phyloP scores from a whole-genome alignment of 2,113 vertebrate species.

The Onychostoma macrolepis region DNA sequence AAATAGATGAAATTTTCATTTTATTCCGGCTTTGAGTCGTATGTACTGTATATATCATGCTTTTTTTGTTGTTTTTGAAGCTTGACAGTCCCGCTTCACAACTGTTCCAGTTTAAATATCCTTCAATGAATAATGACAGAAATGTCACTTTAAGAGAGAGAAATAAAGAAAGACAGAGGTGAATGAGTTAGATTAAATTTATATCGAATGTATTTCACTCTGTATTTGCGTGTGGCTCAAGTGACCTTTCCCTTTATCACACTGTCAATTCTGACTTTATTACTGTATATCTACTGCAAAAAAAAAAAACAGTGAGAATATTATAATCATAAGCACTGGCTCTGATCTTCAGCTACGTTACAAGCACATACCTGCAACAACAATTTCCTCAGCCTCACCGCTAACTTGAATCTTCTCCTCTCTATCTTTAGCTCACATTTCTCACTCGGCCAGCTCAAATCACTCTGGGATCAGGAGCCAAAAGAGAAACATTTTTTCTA shows the following conservation, averaged over 20 bases:
- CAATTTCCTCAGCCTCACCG: background rate
- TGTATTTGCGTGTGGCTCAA: constrained; percentile 14
- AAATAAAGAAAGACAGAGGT: background rate
- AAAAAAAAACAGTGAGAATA: background rate
- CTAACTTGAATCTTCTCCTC: background rate
- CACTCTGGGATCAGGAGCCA: background rate
- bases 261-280: constrained; percentile 21
- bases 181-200: background rate
- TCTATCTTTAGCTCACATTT: constrained; percentile 6
- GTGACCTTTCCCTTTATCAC: constrained; percentile 31
- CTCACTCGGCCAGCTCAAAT: constrained; percentile 1
- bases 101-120: too few relatives aligned
- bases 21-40: too few relatives aligned
- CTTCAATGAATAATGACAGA: too few relatives aligned
- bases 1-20: too few relatives aligned
- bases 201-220: background rate
- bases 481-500: background rate
- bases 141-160: background rate
- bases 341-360: background rate
- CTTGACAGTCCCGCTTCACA: too few relatives aligned
- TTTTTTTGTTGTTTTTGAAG: too few relatives aligned
- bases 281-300: background rate
- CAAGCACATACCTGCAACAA: constrained; percentile 7
- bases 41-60: too few relatives aligned
- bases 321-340: background rate